These are phyloP conservation scores for Cephus pulcher DNA, from an alignment of 2,888 invertebrate genomes.

Conservation along the genomic window DNA sequence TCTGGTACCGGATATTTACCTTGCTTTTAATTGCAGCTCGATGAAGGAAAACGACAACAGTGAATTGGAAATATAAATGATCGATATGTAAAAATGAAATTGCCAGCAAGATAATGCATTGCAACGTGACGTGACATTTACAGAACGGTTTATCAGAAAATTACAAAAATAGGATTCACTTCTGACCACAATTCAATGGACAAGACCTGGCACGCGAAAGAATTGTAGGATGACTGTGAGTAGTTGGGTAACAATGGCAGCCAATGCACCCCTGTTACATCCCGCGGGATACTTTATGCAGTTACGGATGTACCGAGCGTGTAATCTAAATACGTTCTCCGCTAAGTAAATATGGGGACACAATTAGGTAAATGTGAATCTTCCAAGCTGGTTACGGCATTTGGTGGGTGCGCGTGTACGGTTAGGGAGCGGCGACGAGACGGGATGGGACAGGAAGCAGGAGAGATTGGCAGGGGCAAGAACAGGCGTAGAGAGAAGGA, in stretches of 20 bases:
- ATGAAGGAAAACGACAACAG: background rate
- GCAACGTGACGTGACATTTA: background rate
- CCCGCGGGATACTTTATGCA: background rate
- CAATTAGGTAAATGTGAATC: constrained; percentile 65
- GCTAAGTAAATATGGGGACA: constrained; percentile 60
- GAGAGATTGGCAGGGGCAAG: constrained; percentile 1
- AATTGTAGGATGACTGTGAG: background rate
- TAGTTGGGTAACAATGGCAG: background rate
- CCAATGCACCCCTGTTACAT: background rate
- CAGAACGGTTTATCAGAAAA: background rate
- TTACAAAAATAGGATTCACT: background rate
- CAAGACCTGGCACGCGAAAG: background rate
- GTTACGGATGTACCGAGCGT: constrained; percentile 42
- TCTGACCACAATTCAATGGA: background rate
- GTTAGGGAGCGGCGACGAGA: background rate
- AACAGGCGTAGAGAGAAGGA: background rate
- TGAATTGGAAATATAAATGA: background rate
- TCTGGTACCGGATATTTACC: background rate
- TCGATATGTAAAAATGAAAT: background rate
- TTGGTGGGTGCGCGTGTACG: constrained; percentile 44
- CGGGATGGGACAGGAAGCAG: constrained; percentile 17
- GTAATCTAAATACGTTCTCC: constrained; percentile 56
- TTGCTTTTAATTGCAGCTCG: background rate
- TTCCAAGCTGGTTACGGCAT: constrained; percentile 54
- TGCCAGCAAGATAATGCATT: background rate